Conservation (phyloP, 2,888 invertebrate species). For the Spicauda simplicius region DNA sequence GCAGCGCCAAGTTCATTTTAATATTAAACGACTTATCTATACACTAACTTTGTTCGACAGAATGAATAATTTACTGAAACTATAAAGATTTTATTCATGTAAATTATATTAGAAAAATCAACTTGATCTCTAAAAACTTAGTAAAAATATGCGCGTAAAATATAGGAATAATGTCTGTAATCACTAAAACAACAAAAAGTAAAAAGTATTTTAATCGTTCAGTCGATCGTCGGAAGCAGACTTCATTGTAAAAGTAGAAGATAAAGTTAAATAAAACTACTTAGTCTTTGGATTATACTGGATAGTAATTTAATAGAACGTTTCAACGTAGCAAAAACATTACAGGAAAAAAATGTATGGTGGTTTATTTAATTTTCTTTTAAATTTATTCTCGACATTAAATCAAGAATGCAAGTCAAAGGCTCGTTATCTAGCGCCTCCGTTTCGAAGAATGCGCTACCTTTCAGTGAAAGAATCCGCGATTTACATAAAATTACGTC, state of each 20-base stretch:
- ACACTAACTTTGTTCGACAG: slow-evolving; percentile 17
- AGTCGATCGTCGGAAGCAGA: too few relatives aligned
- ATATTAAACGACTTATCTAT: slow-evolving; percentile 34
- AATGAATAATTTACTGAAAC: slow-evolving; percentile 21
- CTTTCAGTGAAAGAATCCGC: slow-evolving; percentile 16
- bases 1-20: slow-evolving; percentile 37
- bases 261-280: too few relatives aligned
- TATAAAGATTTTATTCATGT: background rate
- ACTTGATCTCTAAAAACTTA: background rate
- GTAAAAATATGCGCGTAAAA: background rate
- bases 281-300: too few relatives aligned
- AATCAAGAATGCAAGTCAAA: slow-evolving; percentile 22
- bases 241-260: too few relatives aligned
- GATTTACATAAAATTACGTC: slow-evolving; percentile 11
- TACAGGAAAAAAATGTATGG: background rate
- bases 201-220: too few relatives aligned
- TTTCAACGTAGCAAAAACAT: background rate
- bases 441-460: slow-evolving; percentile 7
- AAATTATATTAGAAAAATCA: background rate
- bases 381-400: slow-evolving; percentile 18
- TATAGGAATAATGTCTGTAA: too few relatives aligned
- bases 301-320: background rate
- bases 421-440: slow-evolving; percentile 23
- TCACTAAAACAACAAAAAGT: too few relatives aligned
- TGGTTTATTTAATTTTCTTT: background rate